Conservation (phyloP, 2,113 vertebrate genomes). For the Verasper variegatus region DNA sequence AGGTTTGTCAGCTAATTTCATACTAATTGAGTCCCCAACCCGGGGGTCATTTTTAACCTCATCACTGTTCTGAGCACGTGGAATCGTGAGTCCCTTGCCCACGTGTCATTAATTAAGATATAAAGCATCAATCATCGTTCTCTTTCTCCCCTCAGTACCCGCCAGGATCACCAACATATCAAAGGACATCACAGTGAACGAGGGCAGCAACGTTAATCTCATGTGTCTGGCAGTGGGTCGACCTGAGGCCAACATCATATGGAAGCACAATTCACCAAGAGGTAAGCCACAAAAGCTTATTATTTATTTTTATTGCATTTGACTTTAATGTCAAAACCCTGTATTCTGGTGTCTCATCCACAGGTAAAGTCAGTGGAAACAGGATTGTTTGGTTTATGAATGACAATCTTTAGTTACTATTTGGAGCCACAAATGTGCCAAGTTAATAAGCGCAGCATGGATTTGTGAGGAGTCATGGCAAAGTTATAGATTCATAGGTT, state of each 20-base stretch:
- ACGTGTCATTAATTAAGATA: slow-evolving; percentile 49
- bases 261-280: slow-evolving; percentile 93
- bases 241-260: slow-evolving; percentile 93
- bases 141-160: slow-evolving; percentile 85
- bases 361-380: neutral
- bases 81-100: slow-evolving; percentile 25
- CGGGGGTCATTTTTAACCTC: slow-evolving; percentile 66
- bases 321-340: neutral
- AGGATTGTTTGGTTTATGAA: neutral
- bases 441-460: neutral
- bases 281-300: slow-evolving; percentile 78
- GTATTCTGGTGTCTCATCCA: neutral
- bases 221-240: slow-evolving; percentile 95
- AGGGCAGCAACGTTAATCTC: slow-evolving; percentile 94
- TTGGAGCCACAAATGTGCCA: neutral
- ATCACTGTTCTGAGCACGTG: slow-evolving; percentile 37
- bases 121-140: slow-evolving; percentile 54
- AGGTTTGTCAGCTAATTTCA: slow-evolving; percentile 73
- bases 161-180: slow-evolving; percentile 96
- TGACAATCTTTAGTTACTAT: neutral
- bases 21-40: slow-evolving; percentile 64
- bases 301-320: neutral
- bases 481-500: neutral
- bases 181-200: slow-evolving; percentile 93
- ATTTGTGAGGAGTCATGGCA: neutral